Evolutionary conservation across 2,888 invertebrate species (phyloP).

Genomic region (Synanthedon myopaeformis): DNA sequence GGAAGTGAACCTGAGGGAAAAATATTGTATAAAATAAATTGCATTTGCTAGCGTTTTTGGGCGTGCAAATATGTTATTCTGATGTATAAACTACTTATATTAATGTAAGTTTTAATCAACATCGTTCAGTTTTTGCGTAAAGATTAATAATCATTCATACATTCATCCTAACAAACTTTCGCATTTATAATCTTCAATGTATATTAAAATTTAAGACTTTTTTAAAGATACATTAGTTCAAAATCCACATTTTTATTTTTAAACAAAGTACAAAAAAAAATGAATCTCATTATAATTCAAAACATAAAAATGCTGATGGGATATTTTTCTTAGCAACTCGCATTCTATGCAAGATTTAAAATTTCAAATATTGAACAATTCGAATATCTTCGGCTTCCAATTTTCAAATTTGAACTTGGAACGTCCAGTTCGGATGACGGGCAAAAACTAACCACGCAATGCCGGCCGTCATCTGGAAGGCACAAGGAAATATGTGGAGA

Average conservation of each 20-base stretch:
- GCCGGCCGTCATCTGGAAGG: conserved; percentile 57
- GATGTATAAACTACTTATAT: too few relatives aligned
- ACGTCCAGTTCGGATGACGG: conserved; percentile 65
- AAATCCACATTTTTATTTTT: neutral
- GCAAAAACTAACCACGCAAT: conserved; percentile 66
- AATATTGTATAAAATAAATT: too few relatives aligned
- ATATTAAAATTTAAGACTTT: neutral
- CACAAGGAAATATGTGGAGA: conserved; percentile 28
- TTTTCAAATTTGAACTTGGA: conserved; percentile 71
- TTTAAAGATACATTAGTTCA: too few relatives aligned
- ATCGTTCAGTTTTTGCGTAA: too few relatives aligned
- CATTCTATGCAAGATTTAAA: conserved; percentile 55
- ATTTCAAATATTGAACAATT: conserved; percentile 53
- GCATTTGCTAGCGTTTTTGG: too few relatives aligned
- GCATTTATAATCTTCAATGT: too few relatives aligned
- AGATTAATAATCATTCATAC: too few relatives aligned
- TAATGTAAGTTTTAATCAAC: too few relatives aligned
- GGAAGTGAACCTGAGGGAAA: too few relatives aligned
- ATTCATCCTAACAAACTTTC: too few relatives aligned
- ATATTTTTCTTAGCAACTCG: conserved; percentile 20
- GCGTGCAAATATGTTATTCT: too few relatives aligned
- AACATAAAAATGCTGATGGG: conserved; percentile 13
- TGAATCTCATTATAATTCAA: neutral
- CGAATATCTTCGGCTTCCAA: conserved; percentile 52
- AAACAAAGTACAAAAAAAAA: neutral